These are phyloP conservation scores for Caenorhabditis sp. DNA, from an alignment of 2,888 invertebrate species.

Conservation along the genomic window DNA sequence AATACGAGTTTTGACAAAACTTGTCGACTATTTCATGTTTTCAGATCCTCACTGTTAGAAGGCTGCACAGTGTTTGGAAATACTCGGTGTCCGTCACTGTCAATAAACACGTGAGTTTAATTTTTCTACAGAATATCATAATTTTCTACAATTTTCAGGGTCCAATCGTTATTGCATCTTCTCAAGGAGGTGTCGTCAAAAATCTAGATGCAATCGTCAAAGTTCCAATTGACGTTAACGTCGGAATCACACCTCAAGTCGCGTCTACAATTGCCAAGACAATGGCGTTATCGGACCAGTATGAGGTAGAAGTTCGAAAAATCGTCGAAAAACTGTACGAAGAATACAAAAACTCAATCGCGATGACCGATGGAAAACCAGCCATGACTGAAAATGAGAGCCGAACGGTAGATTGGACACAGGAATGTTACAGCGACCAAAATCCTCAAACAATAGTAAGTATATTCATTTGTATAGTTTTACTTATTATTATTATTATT, in stretches of 20 bases:
- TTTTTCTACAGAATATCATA: not conserved
- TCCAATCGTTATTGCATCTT: slow-evolving; percentile 94
- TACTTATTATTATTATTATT: too few relatives aligned
- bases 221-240: slow-evolving; percentile 62
- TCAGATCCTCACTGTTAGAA: too few relatives aligned
- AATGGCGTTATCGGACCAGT: slow-evolving; percentile 69
- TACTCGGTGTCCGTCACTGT: too few relatives aligned
- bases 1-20: too few relatives aligned
- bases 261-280: slow-evolving; percentile 63
- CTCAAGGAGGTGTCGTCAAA: slow-evolving; percentile 90
- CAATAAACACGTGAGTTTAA: slow-evolving; percentile 82
- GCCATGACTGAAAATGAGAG: too few relatives aligned
- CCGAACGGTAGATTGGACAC: too few relatives aligned
- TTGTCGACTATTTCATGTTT: too few relatives aligned
- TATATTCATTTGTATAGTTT: too few relatives aligned
- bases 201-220: slow-evolving; percentile 89
- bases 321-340: slow-evolving; percentile 76
- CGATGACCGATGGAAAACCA: too few relatives aligned
- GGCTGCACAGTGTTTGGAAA: too few relatives aligned
- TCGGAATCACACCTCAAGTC: slow-evolving; percentile 62
- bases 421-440: too few relatives aligned
- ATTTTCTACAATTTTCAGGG: slow-evolving; percentile 51
- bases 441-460: too few relatives aligned
- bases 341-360: slow-evolving; percentile 88
- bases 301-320: slow-evolving; percentile 63